Conservation (phyloP, 2,113 vertebrate genomes). For the Prionailurus bengalensis region DNA sequence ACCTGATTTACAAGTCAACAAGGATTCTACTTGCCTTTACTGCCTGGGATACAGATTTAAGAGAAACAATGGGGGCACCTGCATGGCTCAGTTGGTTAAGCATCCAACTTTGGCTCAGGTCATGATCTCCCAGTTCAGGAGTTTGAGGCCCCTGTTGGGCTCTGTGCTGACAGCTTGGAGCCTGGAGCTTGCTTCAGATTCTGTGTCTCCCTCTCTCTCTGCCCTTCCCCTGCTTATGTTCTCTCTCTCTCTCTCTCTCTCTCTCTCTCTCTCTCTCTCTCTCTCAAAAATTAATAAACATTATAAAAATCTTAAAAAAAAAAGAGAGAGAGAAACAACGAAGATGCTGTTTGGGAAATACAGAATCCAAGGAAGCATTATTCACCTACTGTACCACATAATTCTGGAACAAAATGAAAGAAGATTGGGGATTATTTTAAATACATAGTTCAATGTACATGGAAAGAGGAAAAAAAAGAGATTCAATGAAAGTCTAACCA, state of each 20-base stretch:
- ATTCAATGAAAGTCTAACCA: slow-evolving; percentile 44
- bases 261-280: too few relatives aligned
- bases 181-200: too few relatives aligned
- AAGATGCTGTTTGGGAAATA: slow-evolving; percentile 8
- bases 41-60: background rate
- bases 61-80: background rate
- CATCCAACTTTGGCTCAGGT: too few relatives aligned
- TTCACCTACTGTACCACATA: background rate
- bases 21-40: slow-evolving; percentile 12
- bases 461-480: background rate
- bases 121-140: too few relatives aligned
- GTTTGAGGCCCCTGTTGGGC: too few relatives aligned
- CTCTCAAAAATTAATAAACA: too few relatives aligned
- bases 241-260: too few relatives aligned
- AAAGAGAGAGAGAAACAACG: background rate
- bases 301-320: too few relatives aligned
- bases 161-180: too few relatives aligned
- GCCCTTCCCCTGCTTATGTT: too few relatives aligned
- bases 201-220: too few relatives aligned
- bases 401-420: slow-evolving; percentile 50
- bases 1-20: slow-evolving; percentile 20
- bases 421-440: slow-evolving; percentile 24
- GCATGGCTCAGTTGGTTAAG: too few relatives aligned
- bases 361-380: background rate
- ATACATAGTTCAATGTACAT: slow-evolving; percentile 43